Evolutionary conservation across 2,888 invertebrate genomes (phyloP).

Genomic region (Elmis aenea): DNA sequence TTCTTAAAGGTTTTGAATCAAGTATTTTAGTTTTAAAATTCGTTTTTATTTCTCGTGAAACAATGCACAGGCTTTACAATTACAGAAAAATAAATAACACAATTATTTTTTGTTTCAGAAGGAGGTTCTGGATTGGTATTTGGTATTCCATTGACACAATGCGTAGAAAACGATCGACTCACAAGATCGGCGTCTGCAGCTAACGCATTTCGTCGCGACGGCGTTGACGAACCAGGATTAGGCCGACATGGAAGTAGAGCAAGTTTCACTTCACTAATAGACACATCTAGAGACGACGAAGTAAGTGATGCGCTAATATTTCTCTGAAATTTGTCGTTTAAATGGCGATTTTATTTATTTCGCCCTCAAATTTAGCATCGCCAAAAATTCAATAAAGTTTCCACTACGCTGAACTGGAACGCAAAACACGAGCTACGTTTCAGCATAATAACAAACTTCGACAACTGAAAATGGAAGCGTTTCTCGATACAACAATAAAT

Average conservation of each 20-base stretch:
- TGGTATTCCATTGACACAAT: constrained; percentile 78
- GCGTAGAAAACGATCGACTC: constrained; percentile 73
- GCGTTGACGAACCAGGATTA: constrained; percentile 43
- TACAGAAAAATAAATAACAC: too few relatives aligned
- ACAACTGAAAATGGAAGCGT: too few relatives aligned
- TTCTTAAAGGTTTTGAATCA: too few relatives aligned
- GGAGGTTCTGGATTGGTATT: constrained; percentile 67
- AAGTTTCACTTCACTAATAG: constrained; percentile 68
- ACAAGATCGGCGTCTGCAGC: constrained; percentile 44
- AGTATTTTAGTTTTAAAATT: background rate
- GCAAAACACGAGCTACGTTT: too few relatives aligned
- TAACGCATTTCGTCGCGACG: constrained; percentile 31
- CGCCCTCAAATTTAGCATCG: too few relatives aligned
- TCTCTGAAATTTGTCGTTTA: too few relatives aligned
- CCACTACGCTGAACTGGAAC: too few relatives aligned
- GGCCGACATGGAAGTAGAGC: constrained; percentile 55
- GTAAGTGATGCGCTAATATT: constrained; percentile 55
- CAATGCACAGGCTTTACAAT: too few relatives aligned
- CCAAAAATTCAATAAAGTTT: too few relatives aligned
- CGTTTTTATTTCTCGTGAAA: constrained; percentile 5
- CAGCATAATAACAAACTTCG: too few relatives aligned
- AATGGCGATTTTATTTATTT: too few relatives aligned
- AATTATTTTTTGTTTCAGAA: constrained; percentile 3
- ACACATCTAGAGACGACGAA: constrained; percentile 52
- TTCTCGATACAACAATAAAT: constrained; percentile 9